Base-by-base conservation (phyloP, 1,140 invertebrate species). In the Mactra quadrangularis region DNA sequence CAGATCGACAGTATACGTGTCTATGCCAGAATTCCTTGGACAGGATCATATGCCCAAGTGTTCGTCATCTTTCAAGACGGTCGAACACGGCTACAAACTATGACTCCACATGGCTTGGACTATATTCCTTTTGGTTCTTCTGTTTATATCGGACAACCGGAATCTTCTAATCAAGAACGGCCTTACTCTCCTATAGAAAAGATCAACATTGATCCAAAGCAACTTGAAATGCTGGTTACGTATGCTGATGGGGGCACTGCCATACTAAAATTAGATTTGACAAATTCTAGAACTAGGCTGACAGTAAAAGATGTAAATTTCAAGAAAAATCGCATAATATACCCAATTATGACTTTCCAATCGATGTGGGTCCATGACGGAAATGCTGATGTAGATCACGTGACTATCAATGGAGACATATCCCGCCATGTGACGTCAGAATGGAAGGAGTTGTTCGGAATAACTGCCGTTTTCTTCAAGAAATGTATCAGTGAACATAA, bases 1-100 rank as follows among this genome's bases (percentile, higher is more conserved):
- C 64, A 55, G 1, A 52, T 82, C 9, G 78, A 82, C 25, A 72
- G 66, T 25, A 17, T 82, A 13, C 55, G 66, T 17, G 45, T 82
- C 13, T 82, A 82, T 41, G 53, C 68, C 17, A 82, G 70, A 38
- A 55, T 82, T 62, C 78, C 78, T 1, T 82, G 78, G 78, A 62
- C 53, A 1, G 78, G 41, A 4, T 66, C 53, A 13, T 82, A 71
- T 31, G 50, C 78, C 0, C 78, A 82, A 52, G 55, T 82, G 11
- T 72, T 82, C 35, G 78, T 82, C 9, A 57, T 82, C 29, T 82
- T 71, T 62, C 78, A 82, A 31, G 68, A 82, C 45, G 78, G 78
- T 4, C 31, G 66, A 3, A 60, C 53, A 35, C 66, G 68, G 22
- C 52, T 82, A 15, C 78, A 82, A 33, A 41, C 78, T 50, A 62